phyloP scores from a whole-genome alignment of 2,888 invertebrate genomes.

The Cheilosia variabilis region DNA sequence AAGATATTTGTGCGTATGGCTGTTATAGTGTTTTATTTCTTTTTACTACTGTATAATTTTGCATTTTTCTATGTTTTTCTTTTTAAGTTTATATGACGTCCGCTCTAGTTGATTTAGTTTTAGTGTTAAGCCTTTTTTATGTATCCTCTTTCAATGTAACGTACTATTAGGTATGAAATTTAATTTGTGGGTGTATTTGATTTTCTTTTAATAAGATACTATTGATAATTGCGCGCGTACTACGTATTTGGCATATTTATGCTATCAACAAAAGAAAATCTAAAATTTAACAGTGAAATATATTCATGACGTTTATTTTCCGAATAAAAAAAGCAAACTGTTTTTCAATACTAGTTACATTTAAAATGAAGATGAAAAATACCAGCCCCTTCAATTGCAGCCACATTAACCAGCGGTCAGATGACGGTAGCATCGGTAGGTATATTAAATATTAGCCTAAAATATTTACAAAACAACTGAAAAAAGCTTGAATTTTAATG shows the following conservation, averaged over 20 bases:
- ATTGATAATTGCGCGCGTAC: constrained; percentile 33
- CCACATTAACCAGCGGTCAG: no score
- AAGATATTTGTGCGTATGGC: constrained; percentile 61
- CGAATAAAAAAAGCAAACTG: constrained; percentile 9
- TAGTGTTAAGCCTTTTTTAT: not conserved
- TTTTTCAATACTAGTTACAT: not conserved
- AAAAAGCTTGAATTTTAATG: no score
- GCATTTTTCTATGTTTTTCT: constrained; percentile 15
- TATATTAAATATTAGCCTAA: no score
- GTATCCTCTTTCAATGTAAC: constrained; percentile 9
- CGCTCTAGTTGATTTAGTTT: constrained; percentile 28
- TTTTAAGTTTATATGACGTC: not conserved
- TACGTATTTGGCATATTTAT: constrained; percentile 43
- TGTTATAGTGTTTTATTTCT: constrained; percentile 21
- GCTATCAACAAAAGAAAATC: constrained; percentile 30
- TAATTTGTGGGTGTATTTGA: constrained; percentile 9
- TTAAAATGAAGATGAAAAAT: not conserved
- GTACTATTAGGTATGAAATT: constrained; percentile 7
- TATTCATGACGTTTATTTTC: constrained; percentile 64
- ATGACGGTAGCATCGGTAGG: no score
- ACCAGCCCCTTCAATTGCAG: no score
- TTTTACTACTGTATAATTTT: not conserved
- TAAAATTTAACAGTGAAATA: constrained; percentile 26
- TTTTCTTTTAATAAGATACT: constrained; percentile 18
- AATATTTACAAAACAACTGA: no score